These are phyloP conservation scores for Dynastes grantii DNA, from an alignment of 2,888 invertebrate genomes.

Conservation along the genomic window DNA sequence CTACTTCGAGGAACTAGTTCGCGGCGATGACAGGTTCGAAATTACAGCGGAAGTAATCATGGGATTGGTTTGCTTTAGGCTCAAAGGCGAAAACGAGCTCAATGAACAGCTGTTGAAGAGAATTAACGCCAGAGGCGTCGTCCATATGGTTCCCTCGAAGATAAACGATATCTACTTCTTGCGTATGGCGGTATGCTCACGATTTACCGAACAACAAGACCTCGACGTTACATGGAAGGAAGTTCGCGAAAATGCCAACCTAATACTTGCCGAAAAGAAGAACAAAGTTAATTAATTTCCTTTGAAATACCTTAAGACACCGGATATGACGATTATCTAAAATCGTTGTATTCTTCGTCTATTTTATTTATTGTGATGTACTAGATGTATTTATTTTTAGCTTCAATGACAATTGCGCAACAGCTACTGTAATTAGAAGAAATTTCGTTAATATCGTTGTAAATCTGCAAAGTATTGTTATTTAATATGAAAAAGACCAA, in stretches of 20 bases:
- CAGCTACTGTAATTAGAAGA: neutral
- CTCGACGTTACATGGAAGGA: conserved; percentile 92
- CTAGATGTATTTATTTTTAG: conserved; percentile 27
- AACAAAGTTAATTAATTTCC: conserved; percentile 20
- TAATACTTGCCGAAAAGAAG: conserved; percentile 70
- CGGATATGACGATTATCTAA: too few relatives aligned
- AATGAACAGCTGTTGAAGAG: conserved; percentile 87
- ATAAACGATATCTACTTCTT: conserved; percentile 89
- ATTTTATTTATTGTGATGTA: conserved; percentile 29
- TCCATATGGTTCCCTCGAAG: conserved; percentile 94
- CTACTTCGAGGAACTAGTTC: conserved; percentile 87
- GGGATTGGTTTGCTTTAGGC: conserved; percentile 96
- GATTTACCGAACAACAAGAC: conserved; percentile 85
- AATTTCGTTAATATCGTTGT: neutral
- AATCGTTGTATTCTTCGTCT: neutral
- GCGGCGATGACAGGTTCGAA: conserved; percentile 88
- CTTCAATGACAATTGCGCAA: conserved; percentile 9
- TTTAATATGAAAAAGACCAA: neutral
- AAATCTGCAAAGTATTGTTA: neutral
- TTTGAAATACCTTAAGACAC: too few relatives aligned
- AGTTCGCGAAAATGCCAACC: conserved; percentile 82
- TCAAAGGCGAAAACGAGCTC: conserved; percentile 88
- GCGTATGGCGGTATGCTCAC: conserved; percentile 91
- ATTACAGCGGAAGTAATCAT: conserved; percentile 90
- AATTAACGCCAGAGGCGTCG: conserved; percentile 91